phyloP scores from a whole-genome alignment of 2,888 invertebrate species.

The Troglohyphantes excavatus region DNA sequence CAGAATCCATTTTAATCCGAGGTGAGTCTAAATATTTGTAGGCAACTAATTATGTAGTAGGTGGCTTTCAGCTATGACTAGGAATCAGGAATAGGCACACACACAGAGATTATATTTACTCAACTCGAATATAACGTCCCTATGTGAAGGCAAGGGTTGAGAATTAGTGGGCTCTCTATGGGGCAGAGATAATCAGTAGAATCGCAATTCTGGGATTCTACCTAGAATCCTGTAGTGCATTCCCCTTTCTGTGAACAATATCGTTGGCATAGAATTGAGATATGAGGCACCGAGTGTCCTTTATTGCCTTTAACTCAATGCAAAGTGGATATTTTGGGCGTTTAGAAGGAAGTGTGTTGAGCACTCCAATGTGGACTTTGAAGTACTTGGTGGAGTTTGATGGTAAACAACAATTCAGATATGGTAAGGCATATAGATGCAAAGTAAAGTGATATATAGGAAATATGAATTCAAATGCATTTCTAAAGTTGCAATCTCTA shows the following conservation, averaged over 20 bases:
- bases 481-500: no score
- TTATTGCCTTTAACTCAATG: conserved; percentile 5
- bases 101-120: conserved; percentile 58
- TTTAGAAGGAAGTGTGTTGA: not conserved
- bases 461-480: no score
- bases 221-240: not conserved
- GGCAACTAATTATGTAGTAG: conserved; percentile 52
- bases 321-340: not conserved
- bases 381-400: not conserved
- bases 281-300: not conserved
- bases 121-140: conserved; percentile 35
- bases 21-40: conserved; percentile 58
- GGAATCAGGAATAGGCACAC: conserved; percentile 4
- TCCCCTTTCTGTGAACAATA: not conserved
- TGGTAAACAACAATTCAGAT: no score
- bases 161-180: conserved; percentile 16
- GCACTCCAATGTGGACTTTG: not conserved
- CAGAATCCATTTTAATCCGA: conserved; percentile 38
- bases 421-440: no score
- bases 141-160: conserved; percentile 5
- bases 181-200: conserved; percentile 30
- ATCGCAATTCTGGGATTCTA: conserved; percentile 5
- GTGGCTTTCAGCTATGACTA: conserved; percentile 54
- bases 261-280: not conserved
- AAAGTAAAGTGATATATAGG: no score